phyloP scores from a whole-genome alignment of 2,113 vertebrate species.

The Smithornis capensis region DNA sequence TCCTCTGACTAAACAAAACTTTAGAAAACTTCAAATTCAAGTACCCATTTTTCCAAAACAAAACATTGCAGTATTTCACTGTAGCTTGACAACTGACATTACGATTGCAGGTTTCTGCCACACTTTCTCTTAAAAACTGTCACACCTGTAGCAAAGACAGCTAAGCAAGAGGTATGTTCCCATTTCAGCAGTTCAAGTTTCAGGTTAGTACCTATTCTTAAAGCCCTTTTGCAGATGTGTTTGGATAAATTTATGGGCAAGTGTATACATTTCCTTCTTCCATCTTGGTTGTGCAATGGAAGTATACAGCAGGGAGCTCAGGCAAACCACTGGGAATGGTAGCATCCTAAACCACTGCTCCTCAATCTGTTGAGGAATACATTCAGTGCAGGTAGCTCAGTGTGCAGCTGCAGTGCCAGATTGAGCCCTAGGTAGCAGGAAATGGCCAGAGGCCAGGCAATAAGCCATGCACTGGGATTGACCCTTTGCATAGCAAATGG shows the following conservation, averaged over 20 bases:
- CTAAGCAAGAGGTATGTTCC: background rate
- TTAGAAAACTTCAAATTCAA: background rate
- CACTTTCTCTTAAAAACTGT: background rate
- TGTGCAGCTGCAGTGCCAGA: background rate
- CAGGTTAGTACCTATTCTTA: background rate
- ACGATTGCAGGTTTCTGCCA: background rate
- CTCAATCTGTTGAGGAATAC: background rate
- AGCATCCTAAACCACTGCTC: background rate
- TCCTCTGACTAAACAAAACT: background rate
- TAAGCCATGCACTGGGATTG: background rate
- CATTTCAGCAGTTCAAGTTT: background rate
- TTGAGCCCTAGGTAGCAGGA: background rate
- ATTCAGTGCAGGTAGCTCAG: background rate
- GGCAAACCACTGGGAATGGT: background rate
- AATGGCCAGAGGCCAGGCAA: background rate
- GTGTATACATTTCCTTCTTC: background rate
- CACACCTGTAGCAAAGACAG: background rate
- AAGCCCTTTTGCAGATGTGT: background rate
- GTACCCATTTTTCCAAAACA: background rate
- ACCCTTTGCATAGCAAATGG: background rate
- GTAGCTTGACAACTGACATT: background rate
- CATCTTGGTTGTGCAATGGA: background rate
- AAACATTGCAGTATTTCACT: background rate
- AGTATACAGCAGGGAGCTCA: background rate
- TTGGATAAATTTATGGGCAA: background rate